phyloP scores from a whole-genome alignment of 1,140 invertebrate species.

The Drosophila busckii region DNA sequence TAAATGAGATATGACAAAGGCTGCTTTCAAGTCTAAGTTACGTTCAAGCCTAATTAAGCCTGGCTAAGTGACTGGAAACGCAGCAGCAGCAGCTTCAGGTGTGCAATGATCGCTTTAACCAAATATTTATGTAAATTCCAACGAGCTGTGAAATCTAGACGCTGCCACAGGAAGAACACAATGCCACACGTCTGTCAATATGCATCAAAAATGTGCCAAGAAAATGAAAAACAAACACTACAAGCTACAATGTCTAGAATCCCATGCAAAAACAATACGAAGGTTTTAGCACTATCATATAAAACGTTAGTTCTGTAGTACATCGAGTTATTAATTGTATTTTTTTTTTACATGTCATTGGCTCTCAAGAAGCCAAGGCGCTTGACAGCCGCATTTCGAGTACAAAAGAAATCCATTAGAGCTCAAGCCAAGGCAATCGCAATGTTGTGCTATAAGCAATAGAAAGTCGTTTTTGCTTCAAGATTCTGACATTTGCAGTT shows the following conservation, averaged over 20 bases:
- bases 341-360: slow-evolving; percentile 13
- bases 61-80: slow-evolving; percentile 1
- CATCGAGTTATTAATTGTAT: no score
- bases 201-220: slow-evolving; percentile 42
- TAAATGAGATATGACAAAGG: slow-evolving; percentile 12
- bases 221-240: slow-evolving; percentile 53
- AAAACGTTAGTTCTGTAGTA: slow-evolving; percentile 25
- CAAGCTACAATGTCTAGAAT: slow-evolving; percentile 21
- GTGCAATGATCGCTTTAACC: slow-evolving; percentile 42
- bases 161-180: slow-evolving; percentile 61
- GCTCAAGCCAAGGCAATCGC: slow-evolving; percentile 30
- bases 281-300: slow-evolving; percentile 30
- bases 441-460: slow-evolving; percentile 23
- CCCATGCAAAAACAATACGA: slow-evolving; percentile 2
- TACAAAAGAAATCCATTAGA: slow-evolving; percentile 60
- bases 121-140: slow-evolving; percentile 63
- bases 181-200: slow-evolving; percentile 56
- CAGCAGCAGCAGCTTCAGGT: background rate
- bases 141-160: slow-evolving; percentile 8
- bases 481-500: no score
- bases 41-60: slow-evolving; percentile 51
- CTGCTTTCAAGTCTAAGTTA: slow-evolving; percentile 50
- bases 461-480: slow-evolving; percentile 8
- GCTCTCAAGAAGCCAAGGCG: slow-evolving; percentile 44
- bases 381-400: slow-evolving; percentile 20